Evolutionary conservation across 1,140 invertebrate species (phyloP).

Genomic region (Diachasmimorpha longicaudata): DNA sequence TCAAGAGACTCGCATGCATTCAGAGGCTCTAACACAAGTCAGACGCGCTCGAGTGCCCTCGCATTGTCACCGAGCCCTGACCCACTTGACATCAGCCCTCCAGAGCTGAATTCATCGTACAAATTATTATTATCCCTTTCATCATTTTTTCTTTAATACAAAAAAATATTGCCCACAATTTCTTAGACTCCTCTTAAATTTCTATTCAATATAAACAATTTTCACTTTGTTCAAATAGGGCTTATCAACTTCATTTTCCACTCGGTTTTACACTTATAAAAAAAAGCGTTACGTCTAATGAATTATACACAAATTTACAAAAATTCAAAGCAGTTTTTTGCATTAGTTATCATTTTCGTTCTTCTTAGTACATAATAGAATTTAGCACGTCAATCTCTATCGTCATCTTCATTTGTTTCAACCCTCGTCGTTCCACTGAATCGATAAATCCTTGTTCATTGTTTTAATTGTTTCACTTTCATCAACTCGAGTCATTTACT

Average conservation of each 20-base stretch:
- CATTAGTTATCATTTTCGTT: background rate
- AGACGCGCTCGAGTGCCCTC: background rate
- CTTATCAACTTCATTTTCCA: background rate
- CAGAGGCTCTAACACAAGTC: background rate
- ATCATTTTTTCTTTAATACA: conserved; percentile 1
- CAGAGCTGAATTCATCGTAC: conserved; percentile 6
- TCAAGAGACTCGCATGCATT: conserved; percentile 15
- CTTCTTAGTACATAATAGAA: background rate
- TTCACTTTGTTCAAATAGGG: background rate
- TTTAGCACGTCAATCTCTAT: conserved; percentile 8
- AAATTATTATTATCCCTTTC: background rate
- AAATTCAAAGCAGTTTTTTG: background rate
- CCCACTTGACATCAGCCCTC: background rate
- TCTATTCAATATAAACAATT: background rate
- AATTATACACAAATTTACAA: conserved; percentile 12
- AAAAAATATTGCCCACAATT: conserved; percentile 17
- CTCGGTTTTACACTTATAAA: conserved; percentile 9
- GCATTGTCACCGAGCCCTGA: conserved; percentile 12
- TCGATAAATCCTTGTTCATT: conserved; percentile 10
- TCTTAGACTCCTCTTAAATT: background rate
- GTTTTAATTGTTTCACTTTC: conserved; percentile 4
- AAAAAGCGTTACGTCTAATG: conserved; percentile 5
- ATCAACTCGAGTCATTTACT: background rate
- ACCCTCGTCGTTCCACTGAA: conserved; percentile 26
- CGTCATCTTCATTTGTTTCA: background rate